phyloP scores from a whole-genome alignment of 2,888 invertebrate genomes.

The Chloroclysta siterata region DNA sequence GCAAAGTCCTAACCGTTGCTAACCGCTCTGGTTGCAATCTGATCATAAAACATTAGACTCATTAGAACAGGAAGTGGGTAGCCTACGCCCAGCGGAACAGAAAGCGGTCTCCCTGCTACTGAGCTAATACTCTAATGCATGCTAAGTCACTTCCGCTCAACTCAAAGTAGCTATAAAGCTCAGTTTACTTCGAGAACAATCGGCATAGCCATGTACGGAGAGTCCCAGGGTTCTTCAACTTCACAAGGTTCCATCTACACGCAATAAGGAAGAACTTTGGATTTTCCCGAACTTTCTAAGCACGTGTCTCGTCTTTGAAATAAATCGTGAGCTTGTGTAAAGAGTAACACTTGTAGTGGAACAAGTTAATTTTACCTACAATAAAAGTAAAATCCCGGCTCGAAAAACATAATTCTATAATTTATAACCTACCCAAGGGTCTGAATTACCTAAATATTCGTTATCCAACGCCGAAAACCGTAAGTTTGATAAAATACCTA shows the following conservation, averaged over 20 bases:
- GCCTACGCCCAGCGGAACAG: conserved; percentile 34
- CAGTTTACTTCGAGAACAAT: conserved; percentile 20
- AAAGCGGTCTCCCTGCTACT: conserved; percentile 29
- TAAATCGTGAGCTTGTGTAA: too few species aligned
- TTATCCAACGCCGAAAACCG: too few species aligned
- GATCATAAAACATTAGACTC: conserved; percentile 25
- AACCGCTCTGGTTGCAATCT: conserved; percentile 3
- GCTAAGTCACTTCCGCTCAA: conserved; percentile 34
- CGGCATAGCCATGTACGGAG: background rate
- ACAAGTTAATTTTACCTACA: background rate
- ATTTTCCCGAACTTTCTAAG: background rate
- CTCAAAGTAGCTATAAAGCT: conserved; percentile 17
- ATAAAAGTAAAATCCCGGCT: too few species aligned
- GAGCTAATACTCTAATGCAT: conserved; percentile 32
- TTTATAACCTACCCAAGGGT: too few species aligned
- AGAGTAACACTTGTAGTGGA: too few species aligned
- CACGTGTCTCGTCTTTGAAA: background rate
- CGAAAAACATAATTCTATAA: too few species aligned
- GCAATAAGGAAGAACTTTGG: background rate
- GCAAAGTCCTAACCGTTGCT: background rate
- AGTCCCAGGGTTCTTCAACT: background rate
- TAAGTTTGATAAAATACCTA: too few species aligned
- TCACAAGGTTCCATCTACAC: background rate
- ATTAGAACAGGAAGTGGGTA: conserved; percentile 27
- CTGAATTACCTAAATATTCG: too few species aligned